Evolutionary conservation across 2,113 vertebrate species (phyloP).

Genomic region (Phoenicopterus ruber): DNA sequence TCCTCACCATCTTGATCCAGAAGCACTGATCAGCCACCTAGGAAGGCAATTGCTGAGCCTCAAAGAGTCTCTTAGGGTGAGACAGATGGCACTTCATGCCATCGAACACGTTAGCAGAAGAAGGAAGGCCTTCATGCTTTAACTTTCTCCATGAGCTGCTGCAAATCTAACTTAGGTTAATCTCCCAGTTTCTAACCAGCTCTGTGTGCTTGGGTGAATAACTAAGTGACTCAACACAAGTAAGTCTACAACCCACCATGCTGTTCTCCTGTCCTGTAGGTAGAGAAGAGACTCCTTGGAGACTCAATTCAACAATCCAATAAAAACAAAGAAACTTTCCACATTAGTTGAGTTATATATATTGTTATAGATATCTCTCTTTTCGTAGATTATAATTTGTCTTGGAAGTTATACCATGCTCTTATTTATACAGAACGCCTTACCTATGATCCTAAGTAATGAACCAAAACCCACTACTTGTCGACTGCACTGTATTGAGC

Average conservation of each 20-base stretch:
- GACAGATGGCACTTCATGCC: background rate
- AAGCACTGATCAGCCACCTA: background rate
- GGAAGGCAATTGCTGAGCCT: background rate
- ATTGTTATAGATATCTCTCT: background rate
- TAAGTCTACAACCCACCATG: background rate
- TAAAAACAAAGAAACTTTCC: background rate
- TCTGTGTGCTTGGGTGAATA: background rate
- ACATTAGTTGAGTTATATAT: background rate
- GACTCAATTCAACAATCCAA: background rate
- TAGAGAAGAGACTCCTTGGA: background rate
- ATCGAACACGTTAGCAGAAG: background rate
- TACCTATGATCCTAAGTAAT: background rate
- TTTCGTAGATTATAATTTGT: background rate
- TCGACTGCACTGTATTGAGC: fast-evolving
- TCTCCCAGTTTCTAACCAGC: background rate
- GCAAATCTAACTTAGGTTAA: background rate
- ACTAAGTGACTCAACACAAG: background rate
- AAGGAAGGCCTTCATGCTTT: background rate
- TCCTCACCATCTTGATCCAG: background rate
- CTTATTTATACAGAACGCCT: background rate
- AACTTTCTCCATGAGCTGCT: background rate
- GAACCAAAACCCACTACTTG: background rate
- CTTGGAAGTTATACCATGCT: background rate
- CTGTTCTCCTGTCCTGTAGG: background rate
- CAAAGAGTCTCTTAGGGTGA: background rate